Conservation (phyloP, 2,797 vertebrate species). For the Ptychobarbus kaznakovi region DNA sequence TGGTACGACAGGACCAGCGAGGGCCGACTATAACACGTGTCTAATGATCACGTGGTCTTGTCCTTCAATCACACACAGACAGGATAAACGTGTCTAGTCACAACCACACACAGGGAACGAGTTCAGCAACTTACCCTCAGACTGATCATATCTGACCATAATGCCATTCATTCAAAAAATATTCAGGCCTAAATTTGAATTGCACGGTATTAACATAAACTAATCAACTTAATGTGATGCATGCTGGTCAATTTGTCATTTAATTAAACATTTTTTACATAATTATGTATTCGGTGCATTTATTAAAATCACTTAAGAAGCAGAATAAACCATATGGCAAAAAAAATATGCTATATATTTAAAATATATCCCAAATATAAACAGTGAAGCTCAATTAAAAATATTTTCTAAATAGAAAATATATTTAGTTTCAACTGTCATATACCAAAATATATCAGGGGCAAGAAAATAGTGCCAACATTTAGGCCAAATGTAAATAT, state of each 20-base stretch:
- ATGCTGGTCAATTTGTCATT: neutral
- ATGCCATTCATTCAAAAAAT: neutral
- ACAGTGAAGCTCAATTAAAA: neutral
- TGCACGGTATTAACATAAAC: neutral
- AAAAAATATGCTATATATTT: neutral
- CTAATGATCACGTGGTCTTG: constrained; percentile 76
- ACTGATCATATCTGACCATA: too few relatives aligned
- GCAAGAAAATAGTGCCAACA: too few relatives aligned
- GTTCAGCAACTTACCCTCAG: too few relatives aligned
- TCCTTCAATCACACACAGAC: too few relatives aligned
- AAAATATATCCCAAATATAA: neutral
- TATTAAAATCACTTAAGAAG: neutral
- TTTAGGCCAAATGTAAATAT: too few relatives aligned
- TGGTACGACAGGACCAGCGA: too few relatives aligned
- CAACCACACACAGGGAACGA: too few relatives aligned
- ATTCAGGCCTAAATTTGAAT: neutral
- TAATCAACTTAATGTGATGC: neutral
- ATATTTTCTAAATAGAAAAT: too few relatives aligned
- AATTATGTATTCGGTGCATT: neutral
- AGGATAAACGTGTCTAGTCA: too few relatives aligned
- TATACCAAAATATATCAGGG: too few relatives aligned
- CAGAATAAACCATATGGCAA: neutral
- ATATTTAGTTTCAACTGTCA: too few relatives aligned
- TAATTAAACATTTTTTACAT: neutral
- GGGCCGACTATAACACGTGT: constrained; percentile 95